These are phyloP conservation scores for Prietella phreatophila DNA, from an alignment of 2,113 vertebrate genomes.

Conservation along the genomic window DNA sequence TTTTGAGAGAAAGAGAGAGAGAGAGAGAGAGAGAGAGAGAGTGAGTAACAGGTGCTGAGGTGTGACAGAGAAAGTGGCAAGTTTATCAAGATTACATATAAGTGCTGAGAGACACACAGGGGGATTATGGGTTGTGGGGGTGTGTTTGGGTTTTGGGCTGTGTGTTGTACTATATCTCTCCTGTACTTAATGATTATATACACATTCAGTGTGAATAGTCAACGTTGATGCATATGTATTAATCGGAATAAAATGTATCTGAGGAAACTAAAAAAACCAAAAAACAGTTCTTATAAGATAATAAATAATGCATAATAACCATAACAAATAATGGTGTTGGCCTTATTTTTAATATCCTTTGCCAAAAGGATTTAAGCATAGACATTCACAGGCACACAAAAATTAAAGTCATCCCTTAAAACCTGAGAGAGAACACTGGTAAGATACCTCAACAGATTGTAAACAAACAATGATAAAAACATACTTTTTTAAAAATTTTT, in stretches of 20 bases:
- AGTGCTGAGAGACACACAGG: neutral
- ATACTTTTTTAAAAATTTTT: neutral
- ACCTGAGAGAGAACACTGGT: constrained; percentile 54
- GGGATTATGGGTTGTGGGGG: neutral
- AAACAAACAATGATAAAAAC: constrained; percentile 28
- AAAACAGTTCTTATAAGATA: neutral
- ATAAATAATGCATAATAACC: constrained; percentile 15
- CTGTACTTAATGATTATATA: neutral
- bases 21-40: constrained; percentile 9
- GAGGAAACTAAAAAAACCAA: neutral
- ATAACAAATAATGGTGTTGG: constrained; percentile 45
- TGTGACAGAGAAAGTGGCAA: constrained; percentile 33
- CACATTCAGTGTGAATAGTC: neutral
- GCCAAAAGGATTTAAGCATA: constrained; percentile 41
- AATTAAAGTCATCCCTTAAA: constrained; percentile 49
- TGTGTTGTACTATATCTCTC: neutral
- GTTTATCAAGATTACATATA: constrained; percentile 39
- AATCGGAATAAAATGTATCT: neutral
- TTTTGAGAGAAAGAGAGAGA: neutral
- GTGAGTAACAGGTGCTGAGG: constrained; percentile 26
- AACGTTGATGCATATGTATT: neutral
- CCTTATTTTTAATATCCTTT: constrained; percentile 43
- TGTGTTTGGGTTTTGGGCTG: neutral
- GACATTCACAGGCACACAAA: constrained; percentile 48
- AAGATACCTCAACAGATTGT: constrained; percentile 35